Percentiles rank a stretch among this genome's conserved stretches.
phyloP scores from a whole-genome alignment of 2,113 vertebrate genomes.

The Castor canadensis region DNA sequence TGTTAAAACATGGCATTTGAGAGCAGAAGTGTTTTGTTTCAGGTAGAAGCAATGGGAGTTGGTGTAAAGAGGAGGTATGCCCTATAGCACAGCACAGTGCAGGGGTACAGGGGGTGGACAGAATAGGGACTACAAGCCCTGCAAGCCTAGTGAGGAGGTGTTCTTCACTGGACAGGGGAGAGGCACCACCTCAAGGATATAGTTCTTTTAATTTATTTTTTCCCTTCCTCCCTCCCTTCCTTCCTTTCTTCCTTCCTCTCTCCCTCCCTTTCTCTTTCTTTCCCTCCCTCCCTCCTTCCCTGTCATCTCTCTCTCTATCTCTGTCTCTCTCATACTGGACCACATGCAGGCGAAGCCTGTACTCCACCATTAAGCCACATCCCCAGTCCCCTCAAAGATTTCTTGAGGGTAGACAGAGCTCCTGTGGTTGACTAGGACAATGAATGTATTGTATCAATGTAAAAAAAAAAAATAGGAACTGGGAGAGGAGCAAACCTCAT shows the following conservation, averaged over 20 bases:
- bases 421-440: neutral
- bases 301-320: too few species aligned
- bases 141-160: neutral
- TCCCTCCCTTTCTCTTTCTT: too few species aligned
- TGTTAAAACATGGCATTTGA: neutral
- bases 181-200: neutral
- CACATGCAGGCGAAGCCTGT: neutral
- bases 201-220: too few species aligned
- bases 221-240: too few species aligned
- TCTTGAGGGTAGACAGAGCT: neutral
- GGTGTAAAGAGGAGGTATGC: neutral
- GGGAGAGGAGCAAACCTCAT: neutral
- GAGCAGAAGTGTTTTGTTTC: neutral
- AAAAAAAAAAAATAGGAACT: neutral
- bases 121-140: neutral
- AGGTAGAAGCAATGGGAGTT: neutral
- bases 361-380: neutral
- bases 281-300: too few species aligned
- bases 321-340: neutral
- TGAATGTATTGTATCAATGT: neutral
- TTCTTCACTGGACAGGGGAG: neutral
- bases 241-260: accelerated
- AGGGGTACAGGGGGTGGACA: too few species aligned
- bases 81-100: too few species aligned
- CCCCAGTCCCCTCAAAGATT: neutral